A percentile compares a stretch with the other conserved stretches of the same genome.
Conservation (phyloP, 2,113 vertebrate species). For the Pipra filicauda region DNA sequence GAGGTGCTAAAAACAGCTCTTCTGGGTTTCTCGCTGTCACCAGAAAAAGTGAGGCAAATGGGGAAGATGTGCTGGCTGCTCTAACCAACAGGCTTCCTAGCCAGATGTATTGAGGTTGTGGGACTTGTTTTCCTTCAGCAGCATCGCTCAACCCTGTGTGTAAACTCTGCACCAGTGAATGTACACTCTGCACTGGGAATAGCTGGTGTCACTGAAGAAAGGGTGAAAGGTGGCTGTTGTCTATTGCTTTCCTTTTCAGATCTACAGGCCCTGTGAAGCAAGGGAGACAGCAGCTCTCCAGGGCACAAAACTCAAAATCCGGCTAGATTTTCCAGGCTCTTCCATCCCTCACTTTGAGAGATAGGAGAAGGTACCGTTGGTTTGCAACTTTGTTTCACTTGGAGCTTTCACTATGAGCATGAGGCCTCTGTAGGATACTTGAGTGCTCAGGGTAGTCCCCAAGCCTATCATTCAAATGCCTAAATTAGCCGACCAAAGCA, state of each 20-base stretch:
- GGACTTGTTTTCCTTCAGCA: not conserved
- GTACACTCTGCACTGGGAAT: accelerated
- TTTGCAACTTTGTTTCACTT: not conserved
- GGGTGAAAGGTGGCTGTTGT: not conserved
- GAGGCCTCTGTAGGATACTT: not conserved
- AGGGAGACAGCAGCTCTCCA: not conserved
- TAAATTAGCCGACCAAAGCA: not conserved
- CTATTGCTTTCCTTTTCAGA: not conserved
- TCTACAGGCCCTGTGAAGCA: not conserved
- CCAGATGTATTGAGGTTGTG: not conserved
- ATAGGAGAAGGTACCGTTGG: not conserved
- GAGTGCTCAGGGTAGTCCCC: not conserved
- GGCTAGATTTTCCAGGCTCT: not conserved
- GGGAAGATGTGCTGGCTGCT: not conserved
- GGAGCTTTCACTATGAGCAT: not conserved
- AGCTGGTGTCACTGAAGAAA: not conserved
- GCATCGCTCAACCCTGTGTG: not conserved
- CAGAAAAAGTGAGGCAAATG: not conserved
- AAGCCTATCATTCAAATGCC: not conserved
- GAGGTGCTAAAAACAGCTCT: not conserved
- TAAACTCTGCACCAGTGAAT: not conserved
- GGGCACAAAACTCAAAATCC: not conserved
- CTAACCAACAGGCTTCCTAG: not conserved
- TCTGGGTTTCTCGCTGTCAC: not conserved
- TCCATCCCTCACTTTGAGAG: not conserved